These are phyloP conservation scores for Oncorhynchus gorbuscha DNA, from an alignment of 2,113 vertebrate genomes.

Conservation along the genomic window DNA sequence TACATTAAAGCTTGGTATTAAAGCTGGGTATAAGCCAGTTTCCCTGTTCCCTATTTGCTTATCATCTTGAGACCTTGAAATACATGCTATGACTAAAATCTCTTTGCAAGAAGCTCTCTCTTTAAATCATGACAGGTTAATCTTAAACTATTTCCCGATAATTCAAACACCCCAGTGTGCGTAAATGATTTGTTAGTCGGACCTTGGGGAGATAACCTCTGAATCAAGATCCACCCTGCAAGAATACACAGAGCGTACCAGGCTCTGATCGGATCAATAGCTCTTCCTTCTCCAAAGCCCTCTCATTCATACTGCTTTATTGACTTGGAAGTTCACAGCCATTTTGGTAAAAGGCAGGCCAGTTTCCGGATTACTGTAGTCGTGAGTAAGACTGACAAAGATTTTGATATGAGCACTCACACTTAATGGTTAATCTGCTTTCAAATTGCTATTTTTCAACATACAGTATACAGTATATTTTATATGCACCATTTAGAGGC, in stretches of 20 bases:
- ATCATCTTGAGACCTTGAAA: neutral
- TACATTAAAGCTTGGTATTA: no score
- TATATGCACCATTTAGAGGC: neutral
- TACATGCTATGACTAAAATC: conserved; percentile 5
- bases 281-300: conserved; percentile 60
- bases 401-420: neutral
- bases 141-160: conserved; percentile 63
- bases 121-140: conserved; percentile 50
- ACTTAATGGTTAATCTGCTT: conserved; percentile 55
- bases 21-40: no score
- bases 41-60: no score
- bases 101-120: conserved; percentile 18
- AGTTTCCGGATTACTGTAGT: conserved; percentile 64
- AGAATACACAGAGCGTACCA: conserved; percentile 61
- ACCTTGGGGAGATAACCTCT: conserved; percentile 62
- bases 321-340: conserved; percentile 51
- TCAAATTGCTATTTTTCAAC: neutral
- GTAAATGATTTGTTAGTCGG: conserved; percentile 70
- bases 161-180: conserved; percentile 37
- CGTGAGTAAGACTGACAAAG: conserved; percentile 45
- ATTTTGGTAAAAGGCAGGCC: conserved; percentile 63
- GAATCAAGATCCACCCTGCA: conserved; percentile 62
- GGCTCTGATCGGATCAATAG: conserved; percentile 63
- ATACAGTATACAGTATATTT: neutral
- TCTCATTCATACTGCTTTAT: conserved; percentile 69